Evolutionary conservation across 2,797 vertebrate genomes (phyloP).

Genomic region (Pangasius djambal): DNA sequence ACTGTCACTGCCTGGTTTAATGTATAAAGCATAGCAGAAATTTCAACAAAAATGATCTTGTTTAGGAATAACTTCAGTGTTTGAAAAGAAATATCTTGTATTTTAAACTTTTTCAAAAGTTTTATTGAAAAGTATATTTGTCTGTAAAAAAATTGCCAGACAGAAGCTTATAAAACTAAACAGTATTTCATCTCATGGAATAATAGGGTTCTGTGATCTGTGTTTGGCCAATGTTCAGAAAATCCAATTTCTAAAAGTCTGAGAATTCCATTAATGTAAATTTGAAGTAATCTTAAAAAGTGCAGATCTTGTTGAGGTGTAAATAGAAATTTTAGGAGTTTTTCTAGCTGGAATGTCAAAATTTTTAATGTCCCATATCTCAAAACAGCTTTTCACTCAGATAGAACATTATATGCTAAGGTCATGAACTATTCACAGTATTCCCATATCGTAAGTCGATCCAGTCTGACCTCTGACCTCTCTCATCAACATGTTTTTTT

Average conservation of each 20-base stretch:
- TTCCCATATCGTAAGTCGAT: not conserved
- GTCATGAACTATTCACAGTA: not conserved
- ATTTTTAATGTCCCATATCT: not conserved
- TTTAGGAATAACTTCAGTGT: not conserved
- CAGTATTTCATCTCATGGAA: not conserved
- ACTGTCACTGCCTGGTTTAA: not conserved
- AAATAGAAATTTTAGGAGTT: too few species aligned
- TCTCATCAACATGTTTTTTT: not conserved
- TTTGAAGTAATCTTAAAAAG: too few species aligned
- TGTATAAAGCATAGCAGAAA: not conserved
- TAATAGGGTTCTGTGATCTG: too few species aligned
- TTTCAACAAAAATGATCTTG: not conserved
- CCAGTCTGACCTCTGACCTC: not conserved
- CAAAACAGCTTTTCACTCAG: not conserved
- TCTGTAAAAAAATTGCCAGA: too few species aligned
- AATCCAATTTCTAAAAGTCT: too few species aligned
- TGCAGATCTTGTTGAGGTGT: too few species aligned
- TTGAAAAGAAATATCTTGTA: not conserved
- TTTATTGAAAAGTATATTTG: too few species aligned
- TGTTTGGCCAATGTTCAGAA: too few species aligned
- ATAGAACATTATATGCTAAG: not conserved
- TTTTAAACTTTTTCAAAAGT: not conserved
- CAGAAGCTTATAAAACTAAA: too few species aligned
- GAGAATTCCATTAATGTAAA: too few species aligned
- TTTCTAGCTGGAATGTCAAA: not conserved